phyloP scores from a whole-genome alignment of 1,140 invertebrate species.

The Brevipalpus yothersi region DNA sequence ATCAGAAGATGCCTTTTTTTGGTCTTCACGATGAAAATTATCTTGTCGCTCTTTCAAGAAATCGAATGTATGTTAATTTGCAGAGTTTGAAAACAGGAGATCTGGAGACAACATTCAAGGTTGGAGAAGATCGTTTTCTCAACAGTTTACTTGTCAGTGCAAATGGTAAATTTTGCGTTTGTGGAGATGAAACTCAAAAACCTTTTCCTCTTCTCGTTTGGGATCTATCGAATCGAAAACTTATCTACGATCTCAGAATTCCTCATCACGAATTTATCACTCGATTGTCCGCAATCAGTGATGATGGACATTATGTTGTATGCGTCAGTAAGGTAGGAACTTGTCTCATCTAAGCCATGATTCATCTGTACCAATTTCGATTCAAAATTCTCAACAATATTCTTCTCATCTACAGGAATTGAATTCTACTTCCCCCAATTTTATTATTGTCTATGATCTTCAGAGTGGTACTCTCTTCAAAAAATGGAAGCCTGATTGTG shows the following conservation, averaged over 20 bases:
- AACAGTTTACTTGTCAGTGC: conserved; percentile 62
- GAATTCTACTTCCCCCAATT: conserved; percentile 53
- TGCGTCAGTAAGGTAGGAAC: conserved; percentile 25
- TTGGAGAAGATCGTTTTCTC: conserved; percentile 35
- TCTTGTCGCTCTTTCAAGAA: conserved; percentile 50
- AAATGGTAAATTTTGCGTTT: conserved; percentile 60
- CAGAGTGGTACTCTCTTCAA: conserved; percentile 71
- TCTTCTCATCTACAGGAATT: conserved; percentile 36
- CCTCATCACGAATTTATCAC: conserved; percentile 69
- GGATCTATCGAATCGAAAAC: conserved; percentile 52
- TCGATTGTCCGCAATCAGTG: conserved; percentile 51
- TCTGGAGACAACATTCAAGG: conserved; percentile 59
- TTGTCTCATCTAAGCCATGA: not conserved
- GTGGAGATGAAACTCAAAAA: conserved; percentile 58
- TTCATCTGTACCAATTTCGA: not conserved
- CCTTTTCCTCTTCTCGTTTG: conserved; percentile 65
- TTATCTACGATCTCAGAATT: conserved; percentile 60
- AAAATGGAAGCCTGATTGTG: conserved; percentile 50
- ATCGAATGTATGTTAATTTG: conserved; percentile 69
- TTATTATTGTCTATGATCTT: conserved; percentile 71
- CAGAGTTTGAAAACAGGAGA: conserved; percentile 57
- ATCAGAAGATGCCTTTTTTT: conserved; percentile 71
- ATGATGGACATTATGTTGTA: conserved; percentile 42
- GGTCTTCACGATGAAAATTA: conserved; percentile 50
- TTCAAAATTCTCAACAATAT: not conserved